A percentile compares a stretch with the other conserved stretches of the same genome.
Evolutionary conservation across 2,888 invertebrate species (phyloP).

Genomic region (Homarus gammarus): DNA sequence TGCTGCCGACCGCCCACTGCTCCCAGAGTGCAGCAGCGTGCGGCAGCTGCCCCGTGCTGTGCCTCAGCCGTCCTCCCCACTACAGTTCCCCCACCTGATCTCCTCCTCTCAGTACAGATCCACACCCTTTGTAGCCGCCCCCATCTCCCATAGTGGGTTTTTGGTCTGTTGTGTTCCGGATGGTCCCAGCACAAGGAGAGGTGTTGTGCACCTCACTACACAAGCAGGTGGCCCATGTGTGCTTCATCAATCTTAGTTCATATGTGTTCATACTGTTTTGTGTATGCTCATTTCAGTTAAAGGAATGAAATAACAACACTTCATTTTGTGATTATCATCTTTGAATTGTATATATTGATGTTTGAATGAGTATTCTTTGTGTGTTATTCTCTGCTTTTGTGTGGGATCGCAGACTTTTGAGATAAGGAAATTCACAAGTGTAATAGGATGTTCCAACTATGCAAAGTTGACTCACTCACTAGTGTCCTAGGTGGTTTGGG

Average conservation of each 20-base stretch:
- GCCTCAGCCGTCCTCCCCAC: constrained; percentile 69
- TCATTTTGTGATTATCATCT: constrained; percentile 37
- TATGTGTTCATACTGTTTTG: constrained; percentile 66
- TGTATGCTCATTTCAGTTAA: constrained; percentile 46
- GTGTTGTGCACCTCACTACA: constrained; percentile 61
- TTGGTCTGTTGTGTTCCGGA: constrained; percentile 67
- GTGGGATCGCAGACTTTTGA: constrained; percentile 71
- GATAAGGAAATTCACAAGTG: constrained; percentile 67
- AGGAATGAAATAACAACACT: constrained; percentile 48
- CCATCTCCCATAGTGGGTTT: constrained; percentile 59
- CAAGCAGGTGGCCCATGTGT: constrained; percentile 69
- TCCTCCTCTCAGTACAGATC: constrained; percentile 33
- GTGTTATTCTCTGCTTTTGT: constrained; percentile 69
- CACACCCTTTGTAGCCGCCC: constrained; percentile 54
- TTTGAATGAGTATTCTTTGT: constrained; percentile 66
- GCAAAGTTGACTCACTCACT: constrained; percentile 70
- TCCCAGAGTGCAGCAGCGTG: constrained; percentile 44
- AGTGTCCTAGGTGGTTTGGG: constrained; percentile 70
- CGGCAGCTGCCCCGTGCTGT: constrained; percentile 68
- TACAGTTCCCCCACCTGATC: constrained; percentile 30
- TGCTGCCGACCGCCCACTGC: constrained; percentile 55
- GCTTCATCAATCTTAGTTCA: constrained; percentile 64
- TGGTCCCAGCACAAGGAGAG: constrained; percentile 63
- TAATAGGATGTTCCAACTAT: constrained; percentile 72
- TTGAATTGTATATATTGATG: constrained; percentile 67